A percentile compares a stretch with the other conserved stretches of the same genome.
phyloP scores from a whole-genome alignment of 92 coral and sea anemone genomes.

The Epizoanthus scotinus region DNA sequence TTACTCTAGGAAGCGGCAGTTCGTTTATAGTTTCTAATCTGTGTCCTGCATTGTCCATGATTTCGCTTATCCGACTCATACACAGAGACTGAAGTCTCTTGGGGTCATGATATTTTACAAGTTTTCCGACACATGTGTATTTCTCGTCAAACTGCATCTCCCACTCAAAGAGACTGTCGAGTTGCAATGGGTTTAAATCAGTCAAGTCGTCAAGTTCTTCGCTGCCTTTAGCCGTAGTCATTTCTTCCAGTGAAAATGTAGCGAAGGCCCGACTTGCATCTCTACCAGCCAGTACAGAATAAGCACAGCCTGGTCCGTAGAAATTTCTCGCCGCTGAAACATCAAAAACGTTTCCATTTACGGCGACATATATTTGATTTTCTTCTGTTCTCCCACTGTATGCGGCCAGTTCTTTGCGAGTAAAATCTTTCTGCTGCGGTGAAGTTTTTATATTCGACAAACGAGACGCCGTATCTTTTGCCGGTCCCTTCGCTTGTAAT shows the following conservation, averaged over 20 bases:
- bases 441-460: neutral
- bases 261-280: slow-evolving; percentile 99
- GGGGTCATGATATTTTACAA: slow-evolving; percentile 82
- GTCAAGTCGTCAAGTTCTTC: slow-evolving; percentile 73
- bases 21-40: slow-evolving; percentile 14
- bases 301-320: slow-evolving; percentile 76
- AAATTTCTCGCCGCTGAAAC: slow-evolving; percentile 73
- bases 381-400: slow-evolving; percentile 62
- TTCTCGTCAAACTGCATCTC: slow-evolving; percentile 85
- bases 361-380: slow-evolving; percentile 76
- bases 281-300: slow-evolving; percentile 80
- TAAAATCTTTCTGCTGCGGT: slow-evolving; percentile 50
- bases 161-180: slow-evolving; percentile 82
- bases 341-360: slow-evolving; percentile 91
- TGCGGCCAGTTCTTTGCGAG: slow-evolving; percentile 60
- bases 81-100: slow-evolving; percentile 70
- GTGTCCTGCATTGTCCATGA: slow-evolving; percentile 11
- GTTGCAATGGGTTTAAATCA: slow-evolving; percentile 83
- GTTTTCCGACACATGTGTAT: slow-evolving; percentile 78
- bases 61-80: slow-evolving; percentile 49
- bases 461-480: neutral
- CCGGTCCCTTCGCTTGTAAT: slow-evolving; percentile 44
- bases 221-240: slow-evolving; percentile 34
- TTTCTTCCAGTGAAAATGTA: slow-evolving; percentile 66
- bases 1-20: slow-evolving; percentile 52